Base-by-base conservation (phyloP, 30 jellyfish, hydroid and myxozoan species). In the Cassiopea andromeda region DNA sequence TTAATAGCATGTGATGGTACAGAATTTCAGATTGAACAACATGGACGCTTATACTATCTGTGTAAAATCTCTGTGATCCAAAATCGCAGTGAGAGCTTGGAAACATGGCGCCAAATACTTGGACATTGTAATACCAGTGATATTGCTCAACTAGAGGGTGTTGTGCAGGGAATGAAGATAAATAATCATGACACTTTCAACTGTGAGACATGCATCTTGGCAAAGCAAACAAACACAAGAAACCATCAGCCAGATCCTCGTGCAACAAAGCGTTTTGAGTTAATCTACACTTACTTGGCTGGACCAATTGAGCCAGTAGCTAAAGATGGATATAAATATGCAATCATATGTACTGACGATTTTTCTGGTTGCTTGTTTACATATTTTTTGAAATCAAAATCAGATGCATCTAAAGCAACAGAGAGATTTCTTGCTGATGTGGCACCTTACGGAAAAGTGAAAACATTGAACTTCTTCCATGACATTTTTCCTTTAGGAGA, bases 401-500 rank as follows among this genome's bases (percentile, higher is more conserved):
- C 75, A 66, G 75, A 66, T 66, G 75, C 75, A 66, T 6, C 18
- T 7, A 66, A 66, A 66, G 75, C 75, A 15, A 66, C 75, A 6
- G 75, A 66, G 75, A 66, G 15, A 66, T 66, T 66, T 14, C 75
- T 66, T 4, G 75, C 75, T 7, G 75, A 66, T 14, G 18, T 66
- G 6, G 18, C 7, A 6, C 75, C 75, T 3, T 66, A 84, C 71
- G 90, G 90, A 13, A 27, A 46, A 10, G 81, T 60, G 58, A 93
- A 93, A 61, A 59, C 57, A 27, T 44, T 70, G 47, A 90, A 77
- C 49, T 90, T 90, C 90, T 60, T 82, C 27, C 91, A 91, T 17
- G 97, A 90, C 85, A 69, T 84, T 17, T 78, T 93, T 12, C 84
- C 90, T 18, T 73, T 43, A 64, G 94, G 97, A 58, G 85, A 66